A percentile compares a stretch with the other conserved stretches of the same genome.
These are phyloP conservation scores for Caenorhabditis sp. DNA, from an alignment of 2,888 invertebrate genomes.

Conservation along the genomic window DNA sequence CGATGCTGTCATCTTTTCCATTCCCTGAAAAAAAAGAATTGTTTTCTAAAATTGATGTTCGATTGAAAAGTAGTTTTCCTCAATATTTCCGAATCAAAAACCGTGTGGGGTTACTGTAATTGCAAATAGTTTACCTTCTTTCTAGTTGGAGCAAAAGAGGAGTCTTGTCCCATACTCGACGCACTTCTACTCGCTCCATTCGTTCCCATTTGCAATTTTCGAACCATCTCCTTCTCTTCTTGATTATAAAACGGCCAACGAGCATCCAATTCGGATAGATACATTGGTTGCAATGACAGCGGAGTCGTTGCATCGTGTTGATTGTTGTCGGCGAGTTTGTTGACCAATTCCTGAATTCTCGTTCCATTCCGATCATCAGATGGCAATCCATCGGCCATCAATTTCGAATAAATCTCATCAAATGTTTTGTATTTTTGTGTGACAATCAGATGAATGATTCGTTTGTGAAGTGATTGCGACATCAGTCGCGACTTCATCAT, in stretches of 20 bases:
- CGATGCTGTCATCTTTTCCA: conserved; percentile 45
- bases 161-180: conserved; percentile 3
- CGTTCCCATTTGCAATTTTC: conserved; percentile 11
- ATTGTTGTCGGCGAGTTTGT: conserved; percentile 38
- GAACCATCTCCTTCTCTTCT: conserved; percentile 49
- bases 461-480: conserved; percentile 41
- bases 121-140: too few relatives aligned
- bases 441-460: conserved; percentile 55
- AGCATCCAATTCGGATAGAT: conserved; percentile 41
- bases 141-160: conserved; percentile 27
- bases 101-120: too few relatives aligned
- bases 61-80: too few relatives aligned
- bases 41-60: not conserved
- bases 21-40: conserved; percentile 17
- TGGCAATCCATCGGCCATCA: conserved; percentile 45
- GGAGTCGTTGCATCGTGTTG: conserved; percentile 1
- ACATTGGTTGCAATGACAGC: conserved; percentile 21
- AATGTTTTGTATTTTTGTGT: conserved; percentile 46
- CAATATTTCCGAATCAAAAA: too few relatives aligned
- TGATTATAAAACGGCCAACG: conserved; percentile 57
- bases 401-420: conserved; percentile 46
- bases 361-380: conserved; percentile 36
- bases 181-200: not conserved
- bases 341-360: conserved; percentile 28
- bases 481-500: conserved; percentile 46